Percentiles rank a stretch among this genome's conserved stretches.
These are phyloP conservation scores for Vulpes ferrilata DNA, from an alignment of 2,113 vertebrate genomes.

Conservation along the genomic window DNA sequence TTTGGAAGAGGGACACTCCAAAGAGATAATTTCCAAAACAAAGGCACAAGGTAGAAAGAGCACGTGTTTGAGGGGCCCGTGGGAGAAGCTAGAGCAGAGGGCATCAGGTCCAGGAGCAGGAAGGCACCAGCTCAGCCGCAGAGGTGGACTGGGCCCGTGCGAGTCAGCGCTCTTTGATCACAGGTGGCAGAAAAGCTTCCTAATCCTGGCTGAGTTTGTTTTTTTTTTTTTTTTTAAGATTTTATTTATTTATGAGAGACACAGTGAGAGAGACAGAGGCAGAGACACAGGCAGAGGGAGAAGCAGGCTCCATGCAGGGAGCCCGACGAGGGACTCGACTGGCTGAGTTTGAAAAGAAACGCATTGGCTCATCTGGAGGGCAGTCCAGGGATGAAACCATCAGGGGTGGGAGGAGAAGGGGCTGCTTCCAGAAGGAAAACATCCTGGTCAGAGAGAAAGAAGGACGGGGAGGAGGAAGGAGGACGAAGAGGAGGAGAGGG, in stretches of 20 bases:
- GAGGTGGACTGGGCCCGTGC: neutral
- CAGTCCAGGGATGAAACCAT: too few relatives aligned
- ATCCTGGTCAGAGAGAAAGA: neutral
- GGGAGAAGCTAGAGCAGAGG: neutral
- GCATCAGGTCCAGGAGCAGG: neutral
- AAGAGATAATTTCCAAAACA: neutral
- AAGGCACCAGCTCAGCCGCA: rapidly evolving
- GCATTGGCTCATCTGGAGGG: neutral
- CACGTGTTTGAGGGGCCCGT: neutral
- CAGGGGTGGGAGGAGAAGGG: neutral
- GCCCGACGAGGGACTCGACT: too few relatives aligned
- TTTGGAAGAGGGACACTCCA: neutral
- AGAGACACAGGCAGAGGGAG: too few relatives aligned
- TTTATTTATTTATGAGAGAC: too few relatives aligned
- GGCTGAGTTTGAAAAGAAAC: neutral
- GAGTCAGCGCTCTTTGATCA: neutral
- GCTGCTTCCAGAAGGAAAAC: neutral
- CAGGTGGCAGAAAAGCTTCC: neutral
- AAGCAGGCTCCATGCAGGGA: too few relatives aligned
- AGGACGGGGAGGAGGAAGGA: neutral
- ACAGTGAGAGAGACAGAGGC: too few relatives aligned
- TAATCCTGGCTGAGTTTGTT: too few relatives aligned
- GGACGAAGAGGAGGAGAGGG: too few relatives aligned
- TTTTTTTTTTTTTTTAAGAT: too few relatives aligned
- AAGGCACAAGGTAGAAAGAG: neutral